Conservation (phyloP, 92 coral and sea anemone genomes). For the Ricordea florida region DNA sequence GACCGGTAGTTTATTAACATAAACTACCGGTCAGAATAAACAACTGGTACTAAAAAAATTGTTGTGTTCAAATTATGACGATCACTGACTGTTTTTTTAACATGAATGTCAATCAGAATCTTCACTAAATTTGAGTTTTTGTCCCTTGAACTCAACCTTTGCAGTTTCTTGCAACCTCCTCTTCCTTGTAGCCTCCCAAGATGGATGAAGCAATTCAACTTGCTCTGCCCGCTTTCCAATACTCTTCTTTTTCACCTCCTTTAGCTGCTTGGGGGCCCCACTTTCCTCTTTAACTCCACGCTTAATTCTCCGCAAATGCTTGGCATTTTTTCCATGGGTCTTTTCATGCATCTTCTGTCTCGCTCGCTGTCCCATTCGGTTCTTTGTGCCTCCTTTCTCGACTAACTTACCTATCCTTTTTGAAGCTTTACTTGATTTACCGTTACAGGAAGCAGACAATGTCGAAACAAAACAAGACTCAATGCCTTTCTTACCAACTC, state of each 20-base stretch:
- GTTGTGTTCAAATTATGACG: too few relatives aligned
- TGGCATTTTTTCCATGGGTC: constrained; percentile 83
- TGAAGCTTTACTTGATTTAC: not conserved
- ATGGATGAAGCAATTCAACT: constrained; percentile 68
- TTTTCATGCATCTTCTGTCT: constrained; percentile 81
- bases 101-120: constrained; percentile 32
- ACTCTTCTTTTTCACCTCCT: not conserved
- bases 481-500: not conserved
- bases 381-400: constrained; percentile 17
- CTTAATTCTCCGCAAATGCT: constrained; percentile 48
- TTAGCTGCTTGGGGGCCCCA: not conserved
- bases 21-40: too few relatives aligned
- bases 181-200: constrained; percentile 93
- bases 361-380: constrained; percentile 88
- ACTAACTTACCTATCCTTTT: constrained; percentile 19
- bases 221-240: not conserved
- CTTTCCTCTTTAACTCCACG: constrained; percentile 6
- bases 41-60: not conserved
- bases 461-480: constrained; percentile 77
- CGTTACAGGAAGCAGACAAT: constrained; percentile 18
- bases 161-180: constrained; percentile 73
- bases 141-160: constrained; percentile 80
- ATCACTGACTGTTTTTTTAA: too few relatives aligned
- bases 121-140: constrained; percentile 85
- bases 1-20: too few relatives aligned